Conservation (phyloP, 1,140 invertebrate genomes). For the Spodoptera frugiperda region DNA sequence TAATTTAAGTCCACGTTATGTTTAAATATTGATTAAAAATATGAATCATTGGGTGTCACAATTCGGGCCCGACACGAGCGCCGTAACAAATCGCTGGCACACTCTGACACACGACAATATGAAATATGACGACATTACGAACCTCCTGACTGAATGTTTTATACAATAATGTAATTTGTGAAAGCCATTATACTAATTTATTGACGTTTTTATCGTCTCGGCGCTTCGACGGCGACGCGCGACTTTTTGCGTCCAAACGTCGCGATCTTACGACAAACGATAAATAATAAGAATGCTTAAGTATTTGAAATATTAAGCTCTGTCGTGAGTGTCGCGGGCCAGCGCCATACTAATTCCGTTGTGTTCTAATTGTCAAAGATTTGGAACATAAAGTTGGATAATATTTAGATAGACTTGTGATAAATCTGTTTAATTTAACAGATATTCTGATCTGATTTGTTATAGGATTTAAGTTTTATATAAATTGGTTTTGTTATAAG, state of each 20-base stretch:
- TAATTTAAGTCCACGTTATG: not conserved
- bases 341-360: not conserved
- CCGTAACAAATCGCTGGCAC: conserved; percentile 8
- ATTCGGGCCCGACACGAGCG: not conserved
- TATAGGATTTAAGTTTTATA: too few species aligned
- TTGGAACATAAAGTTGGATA: not conserved
- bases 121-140: conserved; percentile 26
- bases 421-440: too few species aligned
- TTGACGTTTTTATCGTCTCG: conserved; percentile 62
- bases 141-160: conserved; percentile 59
- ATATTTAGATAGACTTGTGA: too few species aligned
- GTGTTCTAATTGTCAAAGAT: conserved; percentile 6
- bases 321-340: not conserved
- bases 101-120: conserved; percentile 33
- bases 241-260: conserved; percentile 31
- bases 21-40: conserved; percentile 39
- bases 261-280: not conserved
- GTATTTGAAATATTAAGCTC: conserved; percentile 21
- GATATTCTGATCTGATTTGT: too few species aligned
- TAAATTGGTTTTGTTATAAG: too few species aligned
- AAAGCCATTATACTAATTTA: conserved; percentile 71
- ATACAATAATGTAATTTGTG: conserved; percentile 65
- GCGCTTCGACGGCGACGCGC: conserved; percentile 49
- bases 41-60: conserved; percentile 7
- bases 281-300: conserved; percentile 18